These are phyloP conservation scores for Cotesia chilonis DNA, from an alignment of 1,140 invertebrate genomes.

Conservation along the genomic window DNA sequence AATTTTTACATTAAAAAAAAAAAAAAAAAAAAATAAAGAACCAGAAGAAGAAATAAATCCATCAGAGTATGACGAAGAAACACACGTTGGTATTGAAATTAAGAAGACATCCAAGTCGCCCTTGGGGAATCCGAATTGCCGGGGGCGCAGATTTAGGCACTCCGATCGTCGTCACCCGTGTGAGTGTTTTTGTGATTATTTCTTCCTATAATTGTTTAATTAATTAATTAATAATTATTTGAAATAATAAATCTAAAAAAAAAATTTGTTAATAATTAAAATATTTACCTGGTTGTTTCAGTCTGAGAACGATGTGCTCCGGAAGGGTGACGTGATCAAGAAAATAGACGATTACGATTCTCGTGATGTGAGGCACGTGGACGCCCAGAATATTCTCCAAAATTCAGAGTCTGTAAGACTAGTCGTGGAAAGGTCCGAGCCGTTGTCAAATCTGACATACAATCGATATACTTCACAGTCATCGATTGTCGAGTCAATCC, in stretches of 20 bases:
- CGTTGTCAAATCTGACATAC: conserved; percentile 37
- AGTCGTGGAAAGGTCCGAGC: conserved; percentile 69
- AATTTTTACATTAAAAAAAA: neutral
- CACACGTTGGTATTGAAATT: conserved; percentile 80
- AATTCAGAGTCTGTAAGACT: conserved; percentile 74
- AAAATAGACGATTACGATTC: conserved; percentile 89
- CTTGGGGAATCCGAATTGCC: conserved; percentile 91
- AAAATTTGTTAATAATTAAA: conserved; percentile 16
- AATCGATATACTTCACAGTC: conserved; percentile 65
- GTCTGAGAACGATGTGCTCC: conserved; percentile 83
- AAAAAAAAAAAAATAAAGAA: conserved; percentile 10
- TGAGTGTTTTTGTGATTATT: conserved; percentile 66
- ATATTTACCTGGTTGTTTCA: conserved; percentile 56
- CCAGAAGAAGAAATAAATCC: neutral
- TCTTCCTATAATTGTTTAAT: conserved; percentile 9
- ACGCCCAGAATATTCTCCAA: conserved; percentile 89
- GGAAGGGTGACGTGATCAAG: conserved; percentile 87
- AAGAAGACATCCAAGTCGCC: conserved; percentile 76
- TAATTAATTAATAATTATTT: neutral
- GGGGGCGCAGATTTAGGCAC: conserved; percentile 88
- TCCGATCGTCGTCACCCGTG: conserved; percentile 90
- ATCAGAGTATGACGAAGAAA: conserved; percentile 67
- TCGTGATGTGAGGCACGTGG: conserved; percentile 85
- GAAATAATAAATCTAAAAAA: neutral
- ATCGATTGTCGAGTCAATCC: conserved; percentile 64